A percentile compares a stretch with the other conserved stretches of the same genome.
Evolutionary conservation across 2,888 invertebrate species (phyloP).

Genomic region (Cryptocephalus primarius): DNA sequence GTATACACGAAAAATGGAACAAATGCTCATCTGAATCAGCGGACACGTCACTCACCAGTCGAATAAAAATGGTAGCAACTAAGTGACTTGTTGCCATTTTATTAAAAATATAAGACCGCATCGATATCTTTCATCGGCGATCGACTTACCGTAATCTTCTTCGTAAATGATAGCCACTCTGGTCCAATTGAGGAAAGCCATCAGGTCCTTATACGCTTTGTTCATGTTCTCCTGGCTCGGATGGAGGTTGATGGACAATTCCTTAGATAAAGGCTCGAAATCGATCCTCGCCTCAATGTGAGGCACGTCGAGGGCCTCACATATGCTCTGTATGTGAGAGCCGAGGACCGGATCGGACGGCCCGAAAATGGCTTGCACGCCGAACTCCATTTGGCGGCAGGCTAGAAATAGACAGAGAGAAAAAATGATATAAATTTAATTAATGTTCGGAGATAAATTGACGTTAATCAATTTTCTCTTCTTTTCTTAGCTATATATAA

Average conservation of each 20-base stretch:
- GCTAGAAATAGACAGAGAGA: slow-evolving; percentile 40
- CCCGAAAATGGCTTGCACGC: slow-evolving; percentile 81
- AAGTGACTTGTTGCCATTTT: too few relatives aligned
- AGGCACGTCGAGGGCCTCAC: slow-evolving; percentile 81
- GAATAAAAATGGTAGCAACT: too few relatives aligned
- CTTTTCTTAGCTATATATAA: too few relatives aligned
- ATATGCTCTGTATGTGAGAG: slow-evolving; percentile 78
- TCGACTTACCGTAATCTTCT: slow-evolving; percentile 68
- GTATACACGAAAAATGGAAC: too few relatives aligned
- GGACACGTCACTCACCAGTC: too few relatives aligned
- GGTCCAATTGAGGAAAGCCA: slow-evolving; percentile 84
- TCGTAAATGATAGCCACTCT: slow-evolving; percentile 89
- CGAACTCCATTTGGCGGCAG: slow-evolving; percentile 70
- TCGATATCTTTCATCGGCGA: not conserved
- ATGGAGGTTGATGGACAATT: slow-evolving; percentile 80
- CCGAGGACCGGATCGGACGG: slow-evolving; percentile 75
- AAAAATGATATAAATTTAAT: too few relatives aligned
- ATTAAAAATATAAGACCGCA: too few relatives aligned
- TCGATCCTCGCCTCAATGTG: slow-evolving; percentile 71
- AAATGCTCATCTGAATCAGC: too few relatives aligned
- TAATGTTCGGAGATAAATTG: too few relatives aligned
- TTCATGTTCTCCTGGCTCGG: slow-evolving; percentile 76
- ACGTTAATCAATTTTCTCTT: too few relatives aligned
- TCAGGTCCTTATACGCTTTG: slow-evolving; percentile 74
- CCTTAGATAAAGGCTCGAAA: slow-evolving; percentile 51